Evolutionary conservation across 2,113 vertebrate genomes (phyloP), one percentile per base, ranked within the genome.

Genomic region (Tenebrosternarchus preto): DNA sequence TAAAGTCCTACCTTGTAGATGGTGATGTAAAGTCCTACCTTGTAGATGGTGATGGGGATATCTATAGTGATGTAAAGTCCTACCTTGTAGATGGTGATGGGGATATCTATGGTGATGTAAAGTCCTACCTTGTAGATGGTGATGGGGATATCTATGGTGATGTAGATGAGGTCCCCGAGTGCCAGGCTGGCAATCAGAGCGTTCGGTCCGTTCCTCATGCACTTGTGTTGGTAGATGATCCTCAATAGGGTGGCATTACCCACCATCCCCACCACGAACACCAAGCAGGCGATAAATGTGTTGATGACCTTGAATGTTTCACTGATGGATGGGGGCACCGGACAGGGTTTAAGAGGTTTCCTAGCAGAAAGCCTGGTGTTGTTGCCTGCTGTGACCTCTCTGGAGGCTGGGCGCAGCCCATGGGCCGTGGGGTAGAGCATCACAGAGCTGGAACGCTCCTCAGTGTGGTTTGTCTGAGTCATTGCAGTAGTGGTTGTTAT

Each of bases 141-240:
- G 91, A 99, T 95, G 76, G 98, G 98, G 85, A 98, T 96, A 50
- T 92, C 96, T 76, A 97, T 95, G 88, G 94, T 92, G 78, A 99
- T 98, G 85, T 98, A 98, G 89, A 99, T 96, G 36, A 99, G 95
- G 92, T 99, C 98, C 69, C 97, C 97, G 6, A 99, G 90, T 0
- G 98, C 98, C 88, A 99, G 92, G 64, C 98, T 99, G 87, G 96
- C 96, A 78, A 99, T 99, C 86, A 99, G 94, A 0, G 96, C 96
- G 0, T 99, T 99, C 2, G 98, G 98, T 80, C 98, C 98, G 3
- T 99, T 99, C 92, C 98, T 94, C 98, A 99, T 99, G 57, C 96
- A 98, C 91, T 99, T 99, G 91, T 99, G 96, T 90, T 98, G 93
- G 90, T 98, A 98, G 90, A 99, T 99, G 92, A 99, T 99, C 94